These are phyloP conservation scores for Lagorchestes hirsutus DNA, from an alignment of 2,797 vertebrate species.

Conservation along the genomic window DNA sequence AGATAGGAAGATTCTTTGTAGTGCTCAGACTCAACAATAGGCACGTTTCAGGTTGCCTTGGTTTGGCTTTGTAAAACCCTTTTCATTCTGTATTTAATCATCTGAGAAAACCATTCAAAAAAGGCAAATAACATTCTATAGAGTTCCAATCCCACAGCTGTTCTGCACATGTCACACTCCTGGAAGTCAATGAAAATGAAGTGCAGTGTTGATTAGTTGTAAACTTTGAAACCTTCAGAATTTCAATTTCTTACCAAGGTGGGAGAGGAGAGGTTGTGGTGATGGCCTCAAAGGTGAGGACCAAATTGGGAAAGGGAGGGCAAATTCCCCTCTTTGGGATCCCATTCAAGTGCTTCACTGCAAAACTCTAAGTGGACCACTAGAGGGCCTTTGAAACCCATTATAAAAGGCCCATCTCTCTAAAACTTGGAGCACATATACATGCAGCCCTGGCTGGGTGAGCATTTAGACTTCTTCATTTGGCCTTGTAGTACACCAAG, in stretches of 20 bases:
- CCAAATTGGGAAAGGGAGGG: neutral
- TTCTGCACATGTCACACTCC: constrained; percentile 24
- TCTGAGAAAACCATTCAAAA: constrained; percentile 44
- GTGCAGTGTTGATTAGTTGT: neutral
- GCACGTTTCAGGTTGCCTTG: neutral
- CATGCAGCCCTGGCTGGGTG: neutral
- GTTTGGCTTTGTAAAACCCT: constrained; percentile 33
- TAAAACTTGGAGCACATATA: neutral
- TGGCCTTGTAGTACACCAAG: neutral
- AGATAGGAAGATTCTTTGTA: neutral
- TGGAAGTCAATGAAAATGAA: neutral
- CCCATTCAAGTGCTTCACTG: neutral
- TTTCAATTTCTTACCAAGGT: neutral
- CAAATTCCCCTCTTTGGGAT: neutral
- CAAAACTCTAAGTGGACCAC: neutral
- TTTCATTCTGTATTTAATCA: constrained; percentile 36
- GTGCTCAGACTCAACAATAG: neutral
- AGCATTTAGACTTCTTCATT: neutral
- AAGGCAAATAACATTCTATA: constrained; percentile 34
- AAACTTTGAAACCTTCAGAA: constrained; percentile 15
- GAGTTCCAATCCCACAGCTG: neutral
- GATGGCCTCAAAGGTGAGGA: constrained; percentile 21
- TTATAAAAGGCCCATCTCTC: neutral
- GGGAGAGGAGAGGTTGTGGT: neutral
- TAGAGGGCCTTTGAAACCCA: constrained; percentile 6